Conservation (phyloP, 2,888 invertebrate species). For the Platycheirus rosarum region DNA sequence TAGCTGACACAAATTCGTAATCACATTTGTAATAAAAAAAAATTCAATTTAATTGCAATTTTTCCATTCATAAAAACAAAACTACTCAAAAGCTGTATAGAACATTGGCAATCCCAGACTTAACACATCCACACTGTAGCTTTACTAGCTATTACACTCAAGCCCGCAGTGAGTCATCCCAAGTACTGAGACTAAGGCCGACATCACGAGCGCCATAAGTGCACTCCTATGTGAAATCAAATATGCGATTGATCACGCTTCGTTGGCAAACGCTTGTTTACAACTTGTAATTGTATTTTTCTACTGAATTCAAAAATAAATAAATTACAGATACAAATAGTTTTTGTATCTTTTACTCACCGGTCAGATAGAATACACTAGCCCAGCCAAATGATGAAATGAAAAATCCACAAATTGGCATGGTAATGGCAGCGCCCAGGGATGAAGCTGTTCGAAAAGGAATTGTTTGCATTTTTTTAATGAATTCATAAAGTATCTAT, state of each 20-base stretch:
- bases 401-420: constrained; percentile 93
- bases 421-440: constrained; percentile 94
- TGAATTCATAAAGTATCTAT: no score
- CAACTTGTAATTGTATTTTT: background rate
- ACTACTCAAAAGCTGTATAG: background rate
- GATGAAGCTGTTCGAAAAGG: constrained; percentile 87
- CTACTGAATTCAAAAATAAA: constrained; percentile 3
- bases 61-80: constrained; percentile 27
- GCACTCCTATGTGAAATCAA: constrained; percentile 25
- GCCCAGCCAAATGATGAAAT: constrained; percentile 93
- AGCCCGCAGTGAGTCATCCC: constrained; percentile 22
- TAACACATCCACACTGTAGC: no score
- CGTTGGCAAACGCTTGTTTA: constrained; percentile 6
- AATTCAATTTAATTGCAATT: constrained; percentile 14
- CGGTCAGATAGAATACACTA: constrained; percentile 94
- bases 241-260: constrained; percentile 9
- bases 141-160: no score
- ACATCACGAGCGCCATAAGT: constrained; percentile 10
- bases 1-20: constrained; percentile 24
- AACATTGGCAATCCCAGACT: background rate
- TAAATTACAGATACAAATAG: constrained; percentile 17
- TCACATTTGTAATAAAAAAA: background rate
- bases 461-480: background rate
- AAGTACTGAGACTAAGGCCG: background rate
- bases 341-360: constrained; percentile 79